Conservation (phyloP, 2,888 invertebrate genomes). For the Eumacrocentrus americanus region DNA sequence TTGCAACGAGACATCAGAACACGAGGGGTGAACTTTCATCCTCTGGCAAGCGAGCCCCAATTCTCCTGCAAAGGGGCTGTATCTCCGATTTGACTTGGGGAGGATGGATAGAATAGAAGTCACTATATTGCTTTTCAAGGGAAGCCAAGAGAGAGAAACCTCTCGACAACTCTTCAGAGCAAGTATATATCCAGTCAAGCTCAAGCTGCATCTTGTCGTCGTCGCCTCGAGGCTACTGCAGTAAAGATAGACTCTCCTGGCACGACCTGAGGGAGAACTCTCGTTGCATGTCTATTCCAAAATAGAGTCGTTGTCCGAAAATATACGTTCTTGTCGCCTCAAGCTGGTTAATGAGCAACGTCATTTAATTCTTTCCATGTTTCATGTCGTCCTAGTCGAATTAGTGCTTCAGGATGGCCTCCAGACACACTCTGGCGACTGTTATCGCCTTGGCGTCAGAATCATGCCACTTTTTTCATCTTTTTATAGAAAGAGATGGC, state of each 20-base stretch:
- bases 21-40: constrained; percentile 7
- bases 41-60: constrained; percentile 38
- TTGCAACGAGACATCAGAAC: not conserved
- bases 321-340: too few relatives aligned
- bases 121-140: constrained; percentile 16
- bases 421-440: too few relatives aligned
- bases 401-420: too few relatives aligned
- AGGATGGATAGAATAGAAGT: not conserved
- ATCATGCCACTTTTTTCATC: too few relatives aligned
- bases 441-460: too few relatives aligned
- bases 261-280: constrained; percentile 9
- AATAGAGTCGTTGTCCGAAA: too few relatives aligned
- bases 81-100: constrained; percentile 18
- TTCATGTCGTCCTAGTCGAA: too few relatives aligned
- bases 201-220: constrained; percentile 12
- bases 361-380: too few relatives aligned
- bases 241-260: constrained; percentile 17
- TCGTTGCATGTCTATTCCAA: constrained; percentile 18
- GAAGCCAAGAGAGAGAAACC: not conserved
- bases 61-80: constrained; percentile 33
- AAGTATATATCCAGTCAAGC: too few relatives aligned
- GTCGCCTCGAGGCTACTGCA: not conserved
- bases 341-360: too few relatives aligned
- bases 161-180: not conserved
- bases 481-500: too few relatives aligned